Base-by-base conservation (phyloP, 2,888 invertebrate genomes). In the Dinocampus coccinellae region DNA sequence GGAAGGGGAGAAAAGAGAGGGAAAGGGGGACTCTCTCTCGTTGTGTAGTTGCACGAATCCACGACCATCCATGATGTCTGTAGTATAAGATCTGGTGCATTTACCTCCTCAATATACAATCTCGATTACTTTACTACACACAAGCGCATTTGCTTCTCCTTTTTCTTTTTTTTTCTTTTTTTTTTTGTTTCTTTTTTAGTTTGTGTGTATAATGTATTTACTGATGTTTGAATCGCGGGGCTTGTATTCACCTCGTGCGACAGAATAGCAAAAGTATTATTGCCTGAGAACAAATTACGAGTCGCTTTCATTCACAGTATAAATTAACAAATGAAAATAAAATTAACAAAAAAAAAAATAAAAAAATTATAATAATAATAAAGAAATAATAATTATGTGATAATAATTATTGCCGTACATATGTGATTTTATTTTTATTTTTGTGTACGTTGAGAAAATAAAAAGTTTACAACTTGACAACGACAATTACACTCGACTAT, bases 11-110 rank as follows among this genome's bases (percentile, higher is more conserved):
- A 62, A 63, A 67, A 29, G 57, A 62, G 63, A 68, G 63, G 63
- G 33, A 69, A 53, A 57, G 42, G 24, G n/a, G n/a, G n/a, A n/a
- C 63, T 47, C 65, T 42, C 39, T 47, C 16, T 47, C 47, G 47
- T 47, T 16, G 9, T 13, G 22, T 29, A 26, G 75, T 75, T 73
- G 77, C 76, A 75, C 76, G 73, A 79, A 81, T 82, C 79, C 80
- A 80, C 80, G 79, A 79, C 78, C 82, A 82, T 82, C 82, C 80
- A n/a, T n/a, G 79, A 79, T 82, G 73, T 75, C 73, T 69, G n/a
- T n/a, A n/a, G n/a, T n/a, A 75, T 75, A 76, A 66, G 75, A 76
- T 75, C 75, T 76, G 70, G 70, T 72, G 73, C 76, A 77, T 73
- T 75, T 76, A 76, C 64, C 77, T 77, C 74, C 77, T 77, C 77